Conservation (phyloP, 53 echinoderm and acorn worm genomes). For the Henricia sp. region DNA sequence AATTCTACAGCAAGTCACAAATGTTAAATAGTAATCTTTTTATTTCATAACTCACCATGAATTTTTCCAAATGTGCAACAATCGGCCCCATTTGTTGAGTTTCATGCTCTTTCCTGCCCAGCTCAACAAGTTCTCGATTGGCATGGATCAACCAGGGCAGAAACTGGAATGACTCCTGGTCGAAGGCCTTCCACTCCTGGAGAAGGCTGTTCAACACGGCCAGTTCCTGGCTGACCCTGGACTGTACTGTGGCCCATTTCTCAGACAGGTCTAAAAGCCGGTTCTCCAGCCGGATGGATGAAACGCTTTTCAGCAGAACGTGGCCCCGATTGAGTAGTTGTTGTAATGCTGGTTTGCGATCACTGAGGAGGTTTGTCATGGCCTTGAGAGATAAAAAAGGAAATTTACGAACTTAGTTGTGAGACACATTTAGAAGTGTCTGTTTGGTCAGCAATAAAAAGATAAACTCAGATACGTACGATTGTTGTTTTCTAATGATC, state of each 20-base stretch:
- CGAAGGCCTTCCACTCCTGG: slow-evolving; percentile 91
- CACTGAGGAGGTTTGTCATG: slow-evolving; percentile 81
- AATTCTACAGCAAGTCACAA: no score
- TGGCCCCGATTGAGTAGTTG: slow-evolving; percentile 74
- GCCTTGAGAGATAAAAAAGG: no score
- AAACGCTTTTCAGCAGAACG: slow-evolving; percentile 68
- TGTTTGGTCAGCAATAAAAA: no score
- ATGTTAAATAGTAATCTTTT: no score
- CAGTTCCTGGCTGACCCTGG: slow-evolving; percentile 79
- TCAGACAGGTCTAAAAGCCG: slow-evolving; percentile 74
- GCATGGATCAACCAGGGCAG: slow-evolving; percentile 80
- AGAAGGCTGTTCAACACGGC: slow-evolving; percentile 74
- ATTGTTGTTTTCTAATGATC: no score
- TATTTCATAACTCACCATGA: slow-evolving; percentile 81
- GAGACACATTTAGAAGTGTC: no score
- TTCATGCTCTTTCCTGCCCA: slow-evolving; percentile 61
- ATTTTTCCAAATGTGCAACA: slow-evolving; percentile 80
- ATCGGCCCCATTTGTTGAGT: slow-evolving; percentile 70
- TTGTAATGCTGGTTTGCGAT: slow-evolving; percentile 75
- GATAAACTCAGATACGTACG: no score
- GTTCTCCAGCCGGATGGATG: slow-evolving; percentile 75
- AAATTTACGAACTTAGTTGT: no score
- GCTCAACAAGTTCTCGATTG: slow-evolving; percentile 59
- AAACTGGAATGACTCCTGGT: slow-evolving; percentile 69
- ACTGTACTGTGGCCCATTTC: slow-evolving; percentile 80